Evolutionary conservation across 2,797 vertebrate species (phyloP).

Genomic region (Nyctibius grandis): DNA sequence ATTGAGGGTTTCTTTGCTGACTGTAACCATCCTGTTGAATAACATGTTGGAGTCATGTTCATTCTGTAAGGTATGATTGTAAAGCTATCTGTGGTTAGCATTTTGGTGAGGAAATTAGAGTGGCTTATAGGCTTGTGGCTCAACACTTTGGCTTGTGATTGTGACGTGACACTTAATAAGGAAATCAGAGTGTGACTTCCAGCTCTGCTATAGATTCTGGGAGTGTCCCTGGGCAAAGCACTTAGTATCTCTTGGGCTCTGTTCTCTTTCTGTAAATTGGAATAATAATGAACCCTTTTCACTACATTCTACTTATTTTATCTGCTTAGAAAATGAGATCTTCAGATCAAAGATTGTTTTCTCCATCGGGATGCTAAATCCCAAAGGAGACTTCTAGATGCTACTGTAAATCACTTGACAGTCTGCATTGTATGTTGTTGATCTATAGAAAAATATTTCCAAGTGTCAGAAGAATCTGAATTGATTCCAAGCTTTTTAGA

Average conservation of each 20-base stretch:
- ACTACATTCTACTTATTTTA: background rate
- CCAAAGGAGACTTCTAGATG: background rate
- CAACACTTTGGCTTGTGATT: background rate
- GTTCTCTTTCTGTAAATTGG: background rate
- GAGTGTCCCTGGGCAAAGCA: background rate
- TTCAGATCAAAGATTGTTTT: background rate
- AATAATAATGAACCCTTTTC: background rate
- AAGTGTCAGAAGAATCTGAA: background rate
- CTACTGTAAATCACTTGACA: background rate
- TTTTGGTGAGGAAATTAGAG: background rate
- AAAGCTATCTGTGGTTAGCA: background rate
- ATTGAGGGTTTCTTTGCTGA: background rate
- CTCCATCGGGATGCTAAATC: background rate
- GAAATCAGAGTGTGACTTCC: background rate
- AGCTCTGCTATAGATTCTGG: background rate
- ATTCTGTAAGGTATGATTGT: accelerated
- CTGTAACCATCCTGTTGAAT: background rate
- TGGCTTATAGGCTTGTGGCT: background rate
- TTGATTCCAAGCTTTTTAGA: background rate
- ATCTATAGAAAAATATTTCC: background rate
- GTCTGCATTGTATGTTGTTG: background rate
- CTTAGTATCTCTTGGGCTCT: background rate
- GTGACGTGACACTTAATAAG: background rate
- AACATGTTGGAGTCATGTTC: background rate
- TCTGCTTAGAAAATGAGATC: background rate